Percentiles rank a stretch among this genome's conserved stretches.
Conservation (phyloP, 35 echinoderm and acorn worm genomes). For the Ptychodera flava region DNA sequence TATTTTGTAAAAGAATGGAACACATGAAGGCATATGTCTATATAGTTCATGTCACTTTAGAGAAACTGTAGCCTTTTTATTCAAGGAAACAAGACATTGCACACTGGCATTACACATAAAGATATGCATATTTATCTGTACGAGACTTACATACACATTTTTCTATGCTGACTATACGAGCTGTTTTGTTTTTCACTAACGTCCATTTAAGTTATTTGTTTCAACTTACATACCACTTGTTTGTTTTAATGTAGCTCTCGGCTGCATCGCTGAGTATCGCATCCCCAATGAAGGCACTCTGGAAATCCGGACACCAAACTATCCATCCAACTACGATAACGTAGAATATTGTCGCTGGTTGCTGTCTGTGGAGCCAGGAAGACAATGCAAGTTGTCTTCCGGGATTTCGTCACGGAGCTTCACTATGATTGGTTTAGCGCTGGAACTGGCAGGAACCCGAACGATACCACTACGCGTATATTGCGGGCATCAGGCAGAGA, state of each 20-base stretch:
- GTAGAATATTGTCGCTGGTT: conserved; percentile 54
- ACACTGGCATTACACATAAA: too few relatives aligned
- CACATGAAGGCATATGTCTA: too few relatives aligned
- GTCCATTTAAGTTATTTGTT: neutral
- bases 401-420: conserved; percentile 61
- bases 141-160: too few relatives aligned
- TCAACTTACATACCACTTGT: neutral
- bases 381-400: conserved; percentile 60
- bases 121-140: too few relatives aligned
- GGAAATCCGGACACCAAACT: conserved; percentile 44
- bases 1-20: too few relatives aligned
- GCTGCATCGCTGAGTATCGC: neutral
- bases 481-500: conserved; percentile 48
- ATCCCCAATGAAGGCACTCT: neutral
- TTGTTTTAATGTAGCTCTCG: neutral
- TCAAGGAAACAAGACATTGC: too few relatives aligned
- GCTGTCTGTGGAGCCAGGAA: conserved; percentile 24
- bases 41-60: too few relatives aligned
- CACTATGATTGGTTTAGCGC: conserved; percentile 55
- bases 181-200: too few relatives aligned
- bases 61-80: too few relatives aligned
- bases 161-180: too few relatives aligned
- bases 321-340: conserved; percentile 52
- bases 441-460: conserved; percentile 51
- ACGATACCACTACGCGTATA: conserved; percentile 2